A percentile compares a stretch with the other conserved stretches of the same genome.
Evolutionary conservation across 2,113 vertebrate species (phyloP).

Genomic region (Puma concolor): DNA sequence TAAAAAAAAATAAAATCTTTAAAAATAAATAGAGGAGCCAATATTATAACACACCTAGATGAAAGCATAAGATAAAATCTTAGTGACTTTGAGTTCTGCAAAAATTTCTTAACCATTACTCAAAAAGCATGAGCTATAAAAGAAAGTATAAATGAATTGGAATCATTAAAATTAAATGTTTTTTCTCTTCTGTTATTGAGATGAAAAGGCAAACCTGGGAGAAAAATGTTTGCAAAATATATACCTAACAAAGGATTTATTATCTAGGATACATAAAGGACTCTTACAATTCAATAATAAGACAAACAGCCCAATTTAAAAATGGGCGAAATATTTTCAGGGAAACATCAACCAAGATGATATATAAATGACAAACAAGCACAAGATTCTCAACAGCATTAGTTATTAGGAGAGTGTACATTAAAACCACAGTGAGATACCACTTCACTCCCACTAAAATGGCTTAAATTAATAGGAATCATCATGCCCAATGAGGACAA

Average conservation of each 20-base stretch:
- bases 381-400: neutral
- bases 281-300: constrained; percentile 1
- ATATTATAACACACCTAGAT: constrained; percentile 12
- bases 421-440: constrained; percentile 35
- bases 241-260: neutral
- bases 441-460: neutral
- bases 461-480: constrained; percentile 22
- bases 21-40: neutral
- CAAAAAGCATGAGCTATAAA: neutral
- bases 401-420: constrained; percentile 20
- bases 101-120: constrained; percentile 27
- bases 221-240: constrained; percentile 44
- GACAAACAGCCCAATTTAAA: neutral
- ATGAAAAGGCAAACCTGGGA: constrained; percentile 47
- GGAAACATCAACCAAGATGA: constrained; percentile 15
- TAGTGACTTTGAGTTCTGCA: constrained; percentile 24
- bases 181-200: constrained; percentile 2
- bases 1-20: too few species aligned
- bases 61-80: constrained; percentile 21
- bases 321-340: constrained; percentile 39
- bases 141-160: constrained; percentile 31
- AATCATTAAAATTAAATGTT: constrained; percentile 25
- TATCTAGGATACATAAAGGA: constrained; percentile 15
- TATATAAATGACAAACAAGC: neutral
- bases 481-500: neutral